Base-by-base conservation (phyloP, 2,888 invertebrate genomes). In the Seira sanloemensis region DNA sequence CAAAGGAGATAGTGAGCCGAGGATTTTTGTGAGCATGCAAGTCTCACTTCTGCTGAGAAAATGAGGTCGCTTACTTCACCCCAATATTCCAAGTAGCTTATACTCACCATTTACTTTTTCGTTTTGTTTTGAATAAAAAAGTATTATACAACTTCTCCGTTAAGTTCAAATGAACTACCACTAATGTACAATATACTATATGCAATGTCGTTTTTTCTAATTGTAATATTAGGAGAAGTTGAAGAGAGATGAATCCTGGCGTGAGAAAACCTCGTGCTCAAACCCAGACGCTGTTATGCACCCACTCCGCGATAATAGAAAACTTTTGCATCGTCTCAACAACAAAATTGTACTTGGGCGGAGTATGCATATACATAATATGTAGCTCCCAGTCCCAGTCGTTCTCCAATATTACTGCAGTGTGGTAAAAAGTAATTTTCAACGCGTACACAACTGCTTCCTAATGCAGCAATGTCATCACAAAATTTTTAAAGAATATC, bases 61-160 rank as follows among this genome's bases (percentile, higher is more conserved):
- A 84, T 84, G 84, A 84, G 84, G 84, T 84, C 84, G 84, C 84
- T 84, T 78, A 84, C 83, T 82, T 82, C 37, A 50, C 71, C 74
- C 54, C 74, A 73, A 78, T 66, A 27, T 50, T 71, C 21, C 65
- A 71, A 37, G 24, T 5, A 37, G 7, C n/a, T 7, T 46, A 65
- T n/a, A 18, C 5, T 54, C 46, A n/a, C n/a, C n/a, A n/a, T n/a
- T n/a, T n/a, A n/a, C n/a, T n/a, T n/a, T 37, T 37, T 37, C 37
- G 12, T 37, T 37, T 12, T 37, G 12, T 4, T 37, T 37, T 37
- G 37, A 4, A 37, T n/a, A n/a, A n/a, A n/a, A n/a, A n/a, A n/a
- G 37, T 7, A 37, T 37, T 37, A 4, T 37, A 7, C 12, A 4
- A 37, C 12, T 37, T 37, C 37, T 37, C 37, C 37, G 4, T 37